A percentile compares a stretch with the other conserved stretches of the same genome.
phyloP scores from a whole-genome alignment of 2,888 invertebrate genomes.

The Reticulitermes lucifugus region DNA sequence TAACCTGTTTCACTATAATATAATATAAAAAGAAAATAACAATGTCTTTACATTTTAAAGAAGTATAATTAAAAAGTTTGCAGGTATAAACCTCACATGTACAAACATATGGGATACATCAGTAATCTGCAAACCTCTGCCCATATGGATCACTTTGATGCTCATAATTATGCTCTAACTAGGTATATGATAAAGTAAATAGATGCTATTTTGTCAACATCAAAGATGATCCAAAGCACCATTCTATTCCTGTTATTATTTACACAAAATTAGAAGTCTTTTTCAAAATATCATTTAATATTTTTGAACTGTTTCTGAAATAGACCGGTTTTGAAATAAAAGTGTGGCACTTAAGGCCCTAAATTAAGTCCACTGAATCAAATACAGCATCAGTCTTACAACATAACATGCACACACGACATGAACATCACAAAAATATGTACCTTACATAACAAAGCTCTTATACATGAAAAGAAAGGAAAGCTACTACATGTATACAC shows the following conservation, averaged over 20 bases:
- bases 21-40: neutral
- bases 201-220: neutral
- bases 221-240: constrained; percentile 45
- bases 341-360: neutral
- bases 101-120: constrained; percentile 23
- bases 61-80: neutral
- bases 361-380: neutral
- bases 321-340: neutral
- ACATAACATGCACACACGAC: neutral
- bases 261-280: neutral
- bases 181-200: constrained; percentile 3
- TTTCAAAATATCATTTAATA: neutral
- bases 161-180: neutral
- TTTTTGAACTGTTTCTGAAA: constrained; percentile 3
- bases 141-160: constrained; percentile 13
- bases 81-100: constrained; percentile 15
- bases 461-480: no score
- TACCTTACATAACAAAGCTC: neutral
- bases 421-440: neutral
- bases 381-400: constrained; percentile 19
- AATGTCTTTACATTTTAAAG: neutral
- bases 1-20: no score
- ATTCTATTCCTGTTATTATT: constrained; percentile 43
- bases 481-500: no score
- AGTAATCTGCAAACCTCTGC: constrained; percentile 14